These are phyloP conservation scores for Stenurella melanura DNA, from an alignment of 2,888 invertebrate genomes.

Conservation along the genomic window DNA sequence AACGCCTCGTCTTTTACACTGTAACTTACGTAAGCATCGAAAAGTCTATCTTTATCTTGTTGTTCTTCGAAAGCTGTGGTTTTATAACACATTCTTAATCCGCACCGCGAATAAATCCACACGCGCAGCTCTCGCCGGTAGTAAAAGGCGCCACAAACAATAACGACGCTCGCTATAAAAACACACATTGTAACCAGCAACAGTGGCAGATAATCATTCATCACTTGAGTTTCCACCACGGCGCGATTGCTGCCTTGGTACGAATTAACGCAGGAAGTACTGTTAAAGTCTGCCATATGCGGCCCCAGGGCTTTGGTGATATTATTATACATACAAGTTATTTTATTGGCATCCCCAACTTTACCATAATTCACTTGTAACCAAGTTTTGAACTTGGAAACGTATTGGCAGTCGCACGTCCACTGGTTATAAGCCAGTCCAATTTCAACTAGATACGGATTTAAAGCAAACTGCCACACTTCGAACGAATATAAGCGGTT, in stretches of 20 bases:
- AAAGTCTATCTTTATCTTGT: slow-evolving; percentile 89
- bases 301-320: slow-evolving; percentile 82
- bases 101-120: slow-evolving; percentile 91
- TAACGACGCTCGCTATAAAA: slow-evolving; percentile 84
- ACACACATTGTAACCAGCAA: slow-evolving; percentile 86
- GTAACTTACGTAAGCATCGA: slow-evolving; percentile 97
- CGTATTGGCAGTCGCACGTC: slow-evolving; percentile 92
- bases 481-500: slow-evolving; percentile 89
- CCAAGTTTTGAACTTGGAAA: slow-evolving; percentile 87
- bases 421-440: slow-evolving; percentile 89
- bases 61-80: slow-evolving; percentile 87
- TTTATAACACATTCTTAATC: slow-evolving; percentile 90
- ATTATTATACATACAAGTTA: slow-evolving; percentile 86
- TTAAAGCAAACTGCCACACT: slow-evolving; percentile 89
- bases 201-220: slow-evolving; percentile 88
- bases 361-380: slow-evolving; percentile 86
- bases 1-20: slow-evolving; percentile 94
- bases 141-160: slow-evolving; percentile 86
- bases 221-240: slow-evolving; percentile 83
- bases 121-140: slow-evolving; percentile 88
- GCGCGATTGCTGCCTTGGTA: slow-evolving; percentile 84
- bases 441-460: slow-evolving; percentile 91
- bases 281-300: slow-evolving; percentile 85
- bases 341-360: slow-evolving; percentile 85
- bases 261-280: slow-evolving; percentile 82